These are phyloP conservation scores for Dicrostonyx torquatus DNA, from an alignment of 2,797 vertebrate genomes.

Conservation along the genomic window DNA sequence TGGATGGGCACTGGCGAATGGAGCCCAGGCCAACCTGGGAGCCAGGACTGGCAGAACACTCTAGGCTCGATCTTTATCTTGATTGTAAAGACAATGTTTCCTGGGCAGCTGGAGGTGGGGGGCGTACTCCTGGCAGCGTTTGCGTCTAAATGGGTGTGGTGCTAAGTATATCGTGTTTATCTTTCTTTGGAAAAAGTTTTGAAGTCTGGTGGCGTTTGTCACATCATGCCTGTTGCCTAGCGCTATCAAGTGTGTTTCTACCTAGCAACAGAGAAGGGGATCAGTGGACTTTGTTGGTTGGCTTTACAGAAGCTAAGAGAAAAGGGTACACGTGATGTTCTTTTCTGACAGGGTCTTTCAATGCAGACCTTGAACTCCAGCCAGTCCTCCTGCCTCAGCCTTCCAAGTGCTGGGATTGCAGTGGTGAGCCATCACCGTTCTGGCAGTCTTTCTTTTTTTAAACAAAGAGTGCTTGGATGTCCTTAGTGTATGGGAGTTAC, in stretches of 20 bases:
- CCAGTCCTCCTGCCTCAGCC: neutral
- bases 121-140: constrained; percentile 40
- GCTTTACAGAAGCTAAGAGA: neutral
- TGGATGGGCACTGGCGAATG: constrained; percentile 34
- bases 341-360: neutral
- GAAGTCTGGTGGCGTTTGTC: constrained; percentile 65
- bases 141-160: constrained; percentile 72
- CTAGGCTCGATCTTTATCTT: constrained; percentile 71
- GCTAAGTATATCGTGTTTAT: constrained; percentile 77
- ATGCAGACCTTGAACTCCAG: neutral
- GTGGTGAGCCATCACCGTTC: neutral
- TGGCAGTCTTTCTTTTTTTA: neutral
- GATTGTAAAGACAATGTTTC: constrained; percentile 74
- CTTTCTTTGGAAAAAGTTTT: constrained; percentile 76
- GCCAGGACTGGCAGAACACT: constrained; percentile 62
- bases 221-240: constrained; percentile 57
- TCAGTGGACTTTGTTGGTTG: constrained; percentile 9
- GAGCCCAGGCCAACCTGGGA: constrained; percentile 44
- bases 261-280: constrained; percentile 32
- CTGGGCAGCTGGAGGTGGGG: constrained; percentile 70
- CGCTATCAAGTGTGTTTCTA: constrained; percentile 50
- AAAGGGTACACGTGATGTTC: neutral
- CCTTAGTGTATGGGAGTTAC: neutral
- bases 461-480: neutral
- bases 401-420: neutral